phyloP scores from a whole-genome alignment of 1,140 invertebrate species.

The Amphibalanus amphitrite region DNA sequence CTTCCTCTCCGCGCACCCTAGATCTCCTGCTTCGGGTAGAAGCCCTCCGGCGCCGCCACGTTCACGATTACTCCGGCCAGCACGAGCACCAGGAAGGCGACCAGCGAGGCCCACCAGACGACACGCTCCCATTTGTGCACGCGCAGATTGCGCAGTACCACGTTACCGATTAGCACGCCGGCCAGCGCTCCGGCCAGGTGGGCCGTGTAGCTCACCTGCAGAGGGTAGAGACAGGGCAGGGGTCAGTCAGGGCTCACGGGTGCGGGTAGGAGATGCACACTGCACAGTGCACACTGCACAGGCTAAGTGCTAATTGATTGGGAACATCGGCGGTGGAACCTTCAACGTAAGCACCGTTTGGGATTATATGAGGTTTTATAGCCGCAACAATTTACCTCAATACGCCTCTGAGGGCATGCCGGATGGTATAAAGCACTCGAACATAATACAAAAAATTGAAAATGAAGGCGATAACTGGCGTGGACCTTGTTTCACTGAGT shows the following conservation, averaged over 20 bases:
- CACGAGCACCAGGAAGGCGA: constrained; percentile 55
- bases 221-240: neutral
- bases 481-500: no score
- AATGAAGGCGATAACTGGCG: no score
- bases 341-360: neutral
- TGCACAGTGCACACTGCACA: neutral
- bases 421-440: no score
- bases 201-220: constrained; percentile 44
- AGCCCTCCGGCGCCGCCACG: constrained; percentile 3
- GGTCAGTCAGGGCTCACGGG: neutral
- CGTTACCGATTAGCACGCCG: constrained; percentile 58
- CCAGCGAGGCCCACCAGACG: constrained; percentile 64
- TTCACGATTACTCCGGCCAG: constrained; percentile 19
- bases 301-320: neutral
- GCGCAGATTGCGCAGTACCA: constrained; percentile 64
- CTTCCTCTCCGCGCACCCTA: neutral
- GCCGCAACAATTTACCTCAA: neutral
- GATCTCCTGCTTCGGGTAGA: neutral
- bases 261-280: neutral
- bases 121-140: constrained; percentile 64
- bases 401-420: no score
- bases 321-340: neutral
- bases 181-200: constrained; percentile 58
- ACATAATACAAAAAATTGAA: no score
- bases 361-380: neutral